These are phyloP conservation scores for Polypterus bichir DNA, from an alignment of 2,113 vertebrate species.

Conservation along the genomic window DNA sequence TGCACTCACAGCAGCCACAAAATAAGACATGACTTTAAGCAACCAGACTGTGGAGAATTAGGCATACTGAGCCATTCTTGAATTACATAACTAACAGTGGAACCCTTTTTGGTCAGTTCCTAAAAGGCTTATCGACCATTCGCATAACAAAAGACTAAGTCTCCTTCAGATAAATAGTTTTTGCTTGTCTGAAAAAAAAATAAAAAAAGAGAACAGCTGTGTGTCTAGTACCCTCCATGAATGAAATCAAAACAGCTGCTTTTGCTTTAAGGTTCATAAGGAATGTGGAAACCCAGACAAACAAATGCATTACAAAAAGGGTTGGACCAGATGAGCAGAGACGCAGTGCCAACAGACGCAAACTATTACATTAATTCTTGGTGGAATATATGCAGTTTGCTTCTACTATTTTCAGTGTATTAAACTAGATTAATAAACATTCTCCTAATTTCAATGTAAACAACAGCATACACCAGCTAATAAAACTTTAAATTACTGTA, in stretches of 20 bases:
- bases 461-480: no score
- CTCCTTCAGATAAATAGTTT: neutral
- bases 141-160: constrained; percentile 16
- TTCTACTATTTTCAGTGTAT: no score
- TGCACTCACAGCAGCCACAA: neutral
- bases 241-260: constrained; percentile 1
- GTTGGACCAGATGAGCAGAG: neutral
- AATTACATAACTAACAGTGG: neutral
- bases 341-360: constrained; percentile 23
- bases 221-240: neutral
- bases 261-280: neutral
- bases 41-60: neutral
- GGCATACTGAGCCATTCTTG: neutral
- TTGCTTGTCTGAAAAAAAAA: neutral
- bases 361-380: constrained; percentile 34
- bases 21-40: neutral
- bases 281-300: constrained; percentile 3
- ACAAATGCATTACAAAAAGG: neutral
- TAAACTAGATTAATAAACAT: no score
- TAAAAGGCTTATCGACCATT: neutral
- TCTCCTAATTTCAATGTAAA: no score
- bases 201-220: neutral
- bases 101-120: neutral
- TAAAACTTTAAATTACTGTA: no score
- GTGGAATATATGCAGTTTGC: constrained; percentile 32